Evolutionary conservation across 2,113 vertebrate genomes (phyloP), one percentile per base, ranked within the genome.

Genomic region (Sceloporus tristichus): DNA sequence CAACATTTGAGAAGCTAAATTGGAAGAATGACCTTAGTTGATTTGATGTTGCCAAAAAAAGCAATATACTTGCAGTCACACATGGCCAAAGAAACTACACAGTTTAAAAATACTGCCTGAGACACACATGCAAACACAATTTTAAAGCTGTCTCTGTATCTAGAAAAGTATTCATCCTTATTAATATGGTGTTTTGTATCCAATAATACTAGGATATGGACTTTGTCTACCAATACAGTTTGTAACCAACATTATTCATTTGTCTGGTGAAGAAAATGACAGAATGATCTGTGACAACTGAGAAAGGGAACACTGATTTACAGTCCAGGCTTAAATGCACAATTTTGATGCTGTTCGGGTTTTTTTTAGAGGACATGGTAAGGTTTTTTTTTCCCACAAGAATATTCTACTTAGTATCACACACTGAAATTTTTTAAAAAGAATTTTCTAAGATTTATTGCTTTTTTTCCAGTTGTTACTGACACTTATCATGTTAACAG

Each of bases 291-390:
- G 40, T 66, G 79, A 65, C 87, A 90, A 87, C 88, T 75, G 62
- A 80, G 93, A 93, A 94, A 89, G 74, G 19, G 40, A 11, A 91
- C 82, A 81, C 84, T 87, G 90, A 79, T 76, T 66, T 42, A 86
- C 27, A 71, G 29, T 27, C 9, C 56, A 88, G 40, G 7, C 10
- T 88, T 90, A 88, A 66, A 92, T 73, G 66, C 74, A 88, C 53
- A 92, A 86, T 89, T 78, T 93, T 71, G n/a, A 79, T 88, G 84
- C 25, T 87, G 80, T 40, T 78, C 87, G 78, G 34, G 34, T 34
- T 34, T 34, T 34, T 34, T 34, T 91, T 84, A 91, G 8, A 83
- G 1, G 34, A 59, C 85, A 89, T 27, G 3, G 19, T 42, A 68
- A 70, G 10, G 29, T 90, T 90, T 85, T 82, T 34, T 34, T 34